Evolutionary conservation across 2,888 invertebrate genomes (phyloP), one percentile per base, ranked within the genome.

Genomic region (Tromatobia lineatoria): DNA sequence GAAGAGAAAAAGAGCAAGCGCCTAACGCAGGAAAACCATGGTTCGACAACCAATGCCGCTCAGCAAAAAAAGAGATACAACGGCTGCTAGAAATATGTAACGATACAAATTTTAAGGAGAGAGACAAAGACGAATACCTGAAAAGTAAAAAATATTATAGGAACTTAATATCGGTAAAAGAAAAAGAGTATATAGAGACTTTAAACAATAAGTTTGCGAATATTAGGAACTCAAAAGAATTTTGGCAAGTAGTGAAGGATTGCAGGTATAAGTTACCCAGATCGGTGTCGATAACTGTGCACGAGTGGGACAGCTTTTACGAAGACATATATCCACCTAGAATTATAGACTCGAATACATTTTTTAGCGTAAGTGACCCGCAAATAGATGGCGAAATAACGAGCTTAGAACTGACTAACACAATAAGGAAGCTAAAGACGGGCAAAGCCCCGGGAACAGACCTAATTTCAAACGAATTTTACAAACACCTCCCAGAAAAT

Each of bases 401-500:
- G 7, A 38, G 13, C 10, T 29, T 50, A 6, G 76, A 66, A 50
- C 8, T 77, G 15, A 38, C 34, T 3, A 13, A 0, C 2, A 23
- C 59, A 23, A 20, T 61, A n/a, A 38, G 34, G 18, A 61, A 23
- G 2, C 59, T 61, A 20, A 75, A 75, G 23, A 18, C 25, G 20
- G 13, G 73, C 13, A 75, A 61, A 45, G 38, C 64, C 0, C 38
- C 75, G 25, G 75, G 57, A 15, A 8, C 6, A 1, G 75, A 80
- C 52, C 20, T 20, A 67, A 80, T 80, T n/a, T 29, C 52, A 4
- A 74, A 52, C n/a, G 70, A 64, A 61, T 76, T 82, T 70, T 64
- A 45, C 29, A 70, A 70, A 52, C 54, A 54, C 23, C n/a, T 81
- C 4, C 67, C 80, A 20, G 13, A 23, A n/a, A 69, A 59, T 13